Conservation (phyloP, 2,797 vertebrate genomes). For the Odontamblyopus rebecca region DNA sequence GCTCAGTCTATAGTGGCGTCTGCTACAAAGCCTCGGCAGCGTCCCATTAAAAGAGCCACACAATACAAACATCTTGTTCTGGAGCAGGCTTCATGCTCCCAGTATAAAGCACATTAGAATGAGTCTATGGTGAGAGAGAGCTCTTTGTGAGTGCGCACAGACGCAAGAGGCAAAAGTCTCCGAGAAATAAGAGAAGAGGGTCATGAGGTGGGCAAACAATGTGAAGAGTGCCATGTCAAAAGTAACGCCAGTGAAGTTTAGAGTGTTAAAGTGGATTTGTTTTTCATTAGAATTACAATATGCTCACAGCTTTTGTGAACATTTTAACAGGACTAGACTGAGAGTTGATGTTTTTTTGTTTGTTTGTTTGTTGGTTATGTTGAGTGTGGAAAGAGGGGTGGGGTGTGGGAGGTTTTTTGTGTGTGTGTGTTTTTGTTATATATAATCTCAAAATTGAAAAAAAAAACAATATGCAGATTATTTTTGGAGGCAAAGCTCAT, state of each 20-base stretch:
- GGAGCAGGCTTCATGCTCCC: conserved; percentile 44
- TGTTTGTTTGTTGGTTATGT: no score
- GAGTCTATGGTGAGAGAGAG: conserved; percentile 24
- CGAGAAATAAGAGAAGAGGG: conserved; percentile 5
- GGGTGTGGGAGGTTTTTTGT: no score
- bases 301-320: no score
- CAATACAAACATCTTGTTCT: conserved; percentile 66
- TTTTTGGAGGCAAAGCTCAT: not conserved
- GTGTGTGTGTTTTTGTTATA: no score
- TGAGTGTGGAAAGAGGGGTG: no score
- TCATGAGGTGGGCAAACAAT: conserved; percentile 11
- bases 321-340: no score
- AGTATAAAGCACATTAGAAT: conserved; percentile 58
- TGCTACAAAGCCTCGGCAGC: conserved; percentile 53
- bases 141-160: conserved; percentile 10
- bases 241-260: not conserved
- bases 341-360: no score
- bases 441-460: no score
- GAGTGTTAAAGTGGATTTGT: not conserved
- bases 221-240: not conserved
- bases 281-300: not conserved
- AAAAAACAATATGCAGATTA: no score
- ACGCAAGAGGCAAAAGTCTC: conserved; percentile 2
- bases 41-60: conserved; percentile 55
- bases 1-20: conserved; percentile 46